These are phyloP conservation scores for Xestia sexstrigata DNA, from an alignment of 2,888 invertebrate genomes.

Conservation along the genomic window DNA sequence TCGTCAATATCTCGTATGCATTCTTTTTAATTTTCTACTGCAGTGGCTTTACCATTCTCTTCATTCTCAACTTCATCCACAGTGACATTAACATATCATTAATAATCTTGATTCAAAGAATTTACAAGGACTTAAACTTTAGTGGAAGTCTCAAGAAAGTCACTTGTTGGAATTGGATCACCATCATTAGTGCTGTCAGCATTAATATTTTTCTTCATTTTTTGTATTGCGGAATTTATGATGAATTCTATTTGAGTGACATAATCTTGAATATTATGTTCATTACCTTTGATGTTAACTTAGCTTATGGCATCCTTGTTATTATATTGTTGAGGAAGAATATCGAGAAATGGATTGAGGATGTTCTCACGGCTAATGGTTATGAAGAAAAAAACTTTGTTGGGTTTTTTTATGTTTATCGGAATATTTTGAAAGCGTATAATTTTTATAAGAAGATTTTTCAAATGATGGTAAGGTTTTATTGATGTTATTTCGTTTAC, in stretches of 20 bases:
- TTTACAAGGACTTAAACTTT: constrained; percentile 27
- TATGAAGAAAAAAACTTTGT: background rate
- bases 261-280: constrained; percentile 13
- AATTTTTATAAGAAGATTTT: constrained; percentile 29
- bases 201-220: constrained; percentile 12
- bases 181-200: constrained; percentile 10
- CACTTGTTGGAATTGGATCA: constrained; percentile 37
- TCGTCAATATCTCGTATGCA: background rate
- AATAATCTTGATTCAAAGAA: constrained; percentile 36
- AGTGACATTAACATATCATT: constrained; percentile 33
- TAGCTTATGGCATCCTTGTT: constrained; percentile 35
- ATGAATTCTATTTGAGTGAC: constrained; percentile 17
- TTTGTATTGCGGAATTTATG: constrained; percentile 1
- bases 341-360: constrained; percentile 31
- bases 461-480: constrained; percentile 42
- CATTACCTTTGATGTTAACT: constrained; percentile 38
- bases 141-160: background rate
- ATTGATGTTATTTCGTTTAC: background rate
- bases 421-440: constrained; percentile 43
- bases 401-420: constrained; percentile 30
- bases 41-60: constrained; percentile 30
- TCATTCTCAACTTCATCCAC: constrained; percentile 28
- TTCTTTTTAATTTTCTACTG: constrained; percentile 12
- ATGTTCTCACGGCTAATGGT: background rate
- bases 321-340: constrained; percentile 43